phyloP scores from a whole-genome alignment of 1,140 invertebrate genomes.

The Cotesia typhae region DNA sequence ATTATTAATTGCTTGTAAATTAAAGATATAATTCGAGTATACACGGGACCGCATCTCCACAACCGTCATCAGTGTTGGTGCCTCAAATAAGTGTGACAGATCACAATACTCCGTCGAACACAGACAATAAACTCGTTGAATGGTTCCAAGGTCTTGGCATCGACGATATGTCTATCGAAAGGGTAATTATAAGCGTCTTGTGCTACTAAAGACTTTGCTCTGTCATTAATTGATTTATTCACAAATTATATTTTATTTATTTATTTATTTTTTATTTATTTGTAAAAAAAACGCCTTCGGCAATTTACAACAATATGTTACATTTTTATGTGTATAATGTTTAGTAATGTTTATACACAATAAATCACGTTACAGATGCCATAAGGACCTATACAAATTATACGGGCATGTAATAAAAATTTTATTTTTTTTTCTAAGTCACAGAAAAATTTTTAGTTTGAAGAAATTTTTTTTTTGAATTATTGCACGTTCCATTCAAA shows the following conservation, averaged over 20 bases:
- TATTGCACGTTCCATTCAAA: too few relatives aligned
- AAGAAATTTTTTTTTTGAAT: too few relatives aligned
- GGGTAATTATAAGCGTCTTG: conserved; percentile 51
- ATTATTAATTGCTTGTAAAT: neutral
- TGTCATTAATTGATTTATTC: neutral
- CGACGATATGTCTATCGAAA: conserved; percentile 69
- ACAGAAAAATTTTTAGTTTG: too few relatives aligned
- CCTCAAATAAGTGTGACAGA: conserved; percentile 57
- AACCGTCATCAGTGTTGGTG: conserved; percentile 38
- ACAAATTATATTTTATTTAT: neutral
- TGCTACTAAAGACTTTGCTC: conserved; percentile 29
- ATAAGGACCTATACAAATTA: too few relatives aligned
- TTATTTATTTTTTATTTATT: neutral
- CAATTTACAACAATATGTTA: too few relatives aligned
- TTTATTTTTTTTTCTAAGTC: too few relatives aligned
- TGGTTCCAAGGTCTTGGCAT: conserved; percentile 71
- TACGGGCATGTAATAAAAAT: too few relatives aligned
- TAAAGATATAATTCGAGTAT: conserved; percentile 47
- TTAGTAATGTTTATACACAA: too few relatives aligned
- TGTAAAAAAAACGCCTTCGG: too few relatives aligned
- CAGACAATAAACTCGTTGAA: conserved; percentile 65
- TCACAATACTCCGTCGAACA: conserved; percentile 38
- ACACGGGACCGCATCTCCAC: conserved; percentile 38
- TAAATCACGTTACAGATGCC: too few relatives aligned
- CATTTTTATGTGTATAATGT: too few relatives aligned